Conservation (phyloP, 2,888 invertebrate species). For the Cylloceria caligata region DNA sequence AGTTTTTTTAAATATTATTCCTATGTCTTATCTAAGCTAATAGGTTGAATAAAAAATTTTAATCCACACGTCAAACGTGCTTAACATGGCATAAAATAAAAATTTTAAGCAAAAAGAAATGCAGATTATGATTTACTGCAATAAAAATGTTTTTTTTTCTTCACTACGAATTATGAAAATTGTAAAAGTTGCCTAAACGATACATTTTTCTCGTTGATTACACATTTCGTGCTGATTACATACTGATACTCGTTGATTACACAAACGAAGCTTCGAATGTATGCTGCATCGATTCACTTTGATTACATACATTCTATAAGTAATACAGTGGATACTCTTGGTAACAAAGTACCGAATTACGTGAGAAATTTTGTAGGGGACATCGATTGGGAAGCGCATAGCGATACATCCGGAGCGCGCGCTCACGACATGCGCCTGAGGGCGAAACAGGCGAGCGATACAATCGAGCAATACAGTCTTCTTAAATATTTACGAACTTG, state of each 20-base stretch:
- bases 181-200: neutral
- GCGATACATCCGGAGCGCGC: slow-evolving; percentile 63
- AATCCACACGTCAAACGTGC: no score
- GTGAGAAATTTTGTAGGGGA: slow-evolving; percentile 45
- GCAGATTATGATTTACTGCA: no score
- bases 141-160: no score
- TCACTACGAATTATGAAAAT: no score
- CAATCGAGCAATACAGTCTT: slow-evolving; percentile 31
- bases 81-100: no score
- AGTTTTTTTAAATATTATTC: no score
- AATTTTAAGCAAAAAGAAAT: no score
- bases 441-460: slow-evolving; percentile 52
- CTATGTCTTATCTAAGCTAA: no score
- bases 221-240: neutral
- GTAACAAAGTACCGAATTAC: neutral
- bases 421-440: slow-evolving; percentile 57
- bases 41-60: no score
- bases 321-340: neutral
- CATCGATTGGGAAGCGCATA: slow-evolving; percentile 59
- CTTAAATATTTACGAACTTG: slow-evolving; percentile 65
- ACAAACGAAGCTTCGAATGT: neutral
- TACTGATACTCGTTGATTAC: no score
- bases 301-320: neutral
- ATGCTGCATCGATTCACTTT: neutral
- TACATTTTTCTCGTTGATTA: neutral